Conservation (phyloP, 2,797 vertebrate genomes). For the Neomorphus geoffroyi region DNA sequence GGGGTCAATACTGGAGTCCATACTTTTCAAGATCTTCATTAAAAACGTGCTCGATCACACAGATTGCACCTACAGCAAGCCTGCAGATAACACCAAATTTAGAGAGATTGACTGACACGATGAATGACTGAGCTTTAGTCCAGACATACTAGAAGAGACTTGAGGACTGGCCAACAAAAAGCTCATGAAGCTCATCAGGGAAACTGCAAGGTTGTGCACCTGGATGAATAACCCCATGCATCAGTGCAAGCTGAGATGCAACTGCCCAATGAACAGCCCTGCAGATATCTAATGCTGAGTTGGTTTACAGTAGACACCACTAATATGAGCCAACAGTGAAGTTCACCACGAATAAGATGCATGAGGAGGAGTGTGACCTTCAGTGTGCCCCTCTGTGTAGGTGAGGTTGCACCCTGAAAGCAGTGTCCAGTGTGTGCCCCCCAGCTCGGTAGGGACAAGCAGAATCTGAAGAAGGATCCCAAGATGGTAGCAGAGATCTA, state of each 20-base stretch:
- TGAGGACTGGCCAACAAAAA: background rate
- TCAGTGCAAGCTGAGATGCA: rapidly evolving
- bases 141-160: background rate
- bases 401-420: background rate
- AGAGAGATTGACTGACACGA: background rate
- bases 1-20: background rate
- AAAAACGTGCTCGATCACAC: background rate
- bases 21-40: background rate
- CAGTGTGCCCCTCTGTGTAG: rapidly evolving
- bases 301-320: background rate
- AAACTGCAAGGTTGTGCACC: background rate
- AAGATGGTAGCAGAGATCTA: background rate
- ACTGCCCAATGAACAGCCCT: background rate
- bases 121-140: background rate
- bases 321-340: rapidly evolving
- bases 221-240: rapidly evolving
- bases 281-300: background rate
- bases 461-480: background rate
- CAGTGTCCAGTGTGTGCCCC: background rate
- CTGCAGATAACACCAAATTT: background rate
- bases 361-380: rapidly evolving
- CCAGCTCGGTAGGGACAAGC: background rate
- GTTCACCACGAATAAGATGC: rapidly evolving
- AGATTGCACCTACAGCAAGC: background rate
- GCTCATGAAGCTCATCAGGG: background rate